Evolutionary conservation across 1,140 invertebrate genomes (phyloP).

Genomic region (Temnothorax nylanderi): DNA sequence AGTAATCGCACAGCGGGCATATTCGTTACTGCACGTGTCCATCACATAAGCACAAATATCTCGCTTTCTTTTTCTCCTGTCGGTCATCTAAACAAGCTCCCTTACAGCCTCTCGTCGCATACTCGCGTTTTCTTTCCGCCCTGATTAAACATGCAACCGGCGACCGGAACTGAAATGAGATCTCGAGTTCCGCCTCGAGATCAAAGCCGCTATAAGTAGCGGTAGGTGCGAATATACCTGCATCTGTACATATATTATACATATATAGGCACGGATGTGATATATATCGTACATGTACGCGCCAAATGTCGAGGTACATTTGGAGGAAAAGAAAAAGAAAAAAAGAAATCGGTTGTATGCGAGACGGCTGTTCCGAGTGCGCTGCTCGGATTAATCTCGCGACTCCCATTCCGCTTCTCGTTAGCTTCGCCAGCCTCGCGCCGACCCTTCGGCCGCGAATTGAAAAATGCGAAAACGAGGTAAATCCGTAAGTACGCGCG

Average conservation of each 20-base stretch:
- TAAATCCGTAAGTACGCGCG: conserved; percentile 21
- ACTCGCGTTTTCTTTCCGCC: neutral
- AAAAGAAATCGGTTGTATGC: conserved; percentile 23
- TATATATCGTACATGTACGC: neutral
- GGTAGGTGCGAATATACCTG: neutral
- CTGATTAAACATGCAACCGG: neutral
- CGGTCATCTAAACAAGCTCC: neutral
- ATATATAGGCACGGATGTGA: neutral
- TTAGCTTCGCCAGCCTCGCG: neutral
- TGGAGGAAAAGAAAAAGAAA: neutral
- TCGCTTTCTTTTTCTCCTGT: neutral
- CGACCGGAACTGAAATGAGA: conserved; percentile 48
- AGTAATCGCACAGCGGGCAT: conserved; percentile 44
- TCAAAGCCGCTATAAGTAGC: conserved; percentile 25
- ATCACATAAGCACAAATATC: neutral
- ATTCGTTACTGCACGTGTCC: neutral
- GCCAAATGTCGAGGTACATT: neutral
- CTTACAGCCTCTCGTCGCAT: conserved; percentile 9
- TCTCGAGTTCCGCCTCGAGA: conserved; percentile 29
- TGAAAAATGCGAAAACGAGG: neutral
- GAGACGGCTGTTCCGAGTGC: neutral
- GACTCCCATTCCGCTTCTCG: neutral
- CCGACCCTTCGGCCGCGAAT: neutral
- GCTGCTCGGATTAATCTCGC: neutral
- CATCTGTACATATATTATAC: conserved; percentile 46